A percentile compares a stretch with the other conserved stretches of the same genome.
Conservation (phyloP, 2,797 vertebrate genomes). For the Enteromius treurensis region DNA sequence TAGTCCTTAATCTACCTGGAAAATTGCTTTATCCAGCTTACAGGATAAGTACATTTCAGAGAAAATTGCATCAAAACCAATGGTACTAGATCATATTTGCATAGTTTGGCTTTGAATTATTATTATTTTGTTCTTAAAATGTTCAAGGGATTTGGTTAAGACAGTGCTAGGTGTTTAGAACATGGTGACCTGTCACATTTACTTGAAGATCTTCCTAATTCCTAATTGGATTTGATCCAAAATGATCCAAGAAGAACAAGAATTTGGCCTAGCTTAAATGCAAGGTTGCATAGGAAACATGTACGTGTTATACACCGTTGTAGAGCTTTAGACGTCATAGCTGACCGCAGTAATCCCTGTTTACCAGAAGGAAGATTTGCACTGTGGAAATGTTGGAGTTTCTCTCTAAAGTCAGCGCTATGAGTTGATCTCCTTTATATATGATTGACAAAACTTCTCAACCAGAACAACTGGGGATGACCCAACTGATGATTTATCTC, state of each 20-base stretch:
- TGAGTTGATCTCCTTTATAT: constrained; percentile 35
- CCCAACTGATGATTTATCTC: constrained; percentile 43
- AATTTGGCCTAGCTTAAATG: constrained; percentile 42
- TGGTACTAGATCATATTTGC: background rate
- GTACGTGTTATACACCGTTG: constrained; percentile 6
- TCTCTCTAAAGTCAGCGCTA: constrained; percentile 27
- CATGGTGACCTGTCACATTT: background rate
- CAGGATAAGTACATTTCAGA: background rate
- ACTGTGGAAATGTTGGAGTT: constrained; percentile 46
- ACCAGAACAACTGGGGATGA: constrained; percentile 32
- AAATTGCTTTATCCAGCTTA: constrained; percentile 18
- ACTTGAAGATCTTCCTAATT: background rate
- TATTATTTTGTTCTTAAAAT: too few relatives aligned
- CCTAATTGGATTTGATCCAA: constrained; percentile 22
- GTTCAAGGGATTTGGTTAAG: background rate
- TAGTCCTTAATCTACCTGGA: background rate
- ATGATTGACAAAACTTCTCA: constrained; percentile 33
- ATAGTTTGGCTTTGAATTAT: background rate
- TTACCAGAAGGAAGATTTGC: constrained; percentile 37
- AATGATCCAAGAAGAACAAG: constrained; percentile 19
- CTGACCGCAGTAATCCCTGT: constrained; percentile 48
- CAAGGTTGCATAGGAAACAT: constrained; percentile 24
- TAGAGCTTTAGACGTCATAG: constrained; percentile 49
- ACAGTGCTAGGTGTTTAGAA: background rate
- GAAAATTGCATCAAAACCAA: background rate